Percentiles rank a stretch among this genome's conserved stretches.
These are phyloP conservation scores for Alcedo quadribrachys DNA, from an alignment of 2,797 vertebrate genomes.

Conservation along the genomic window DNA sequence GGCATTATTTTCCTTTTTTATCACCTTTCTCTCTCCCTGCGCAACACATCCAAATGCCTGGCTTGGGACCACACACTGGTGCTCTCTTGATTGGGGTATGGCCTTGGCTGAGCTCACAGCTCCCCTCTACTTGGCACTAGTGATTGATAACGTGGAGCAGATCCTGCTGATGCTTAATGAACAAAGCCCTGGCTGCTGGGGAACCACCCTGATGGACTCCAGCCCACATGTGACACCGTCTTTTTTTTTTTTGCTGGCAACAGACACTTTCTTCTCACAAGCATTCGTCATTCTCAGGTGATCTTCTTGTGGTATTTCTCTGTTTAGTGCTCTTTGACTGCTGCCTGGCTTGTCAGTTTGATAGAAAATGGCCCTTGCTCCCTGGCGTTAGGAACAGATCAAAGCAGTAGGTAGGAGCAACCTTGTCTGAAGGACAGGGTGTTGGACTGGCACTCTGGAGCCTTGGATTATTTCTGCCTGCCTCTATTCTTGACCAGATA, in stretches of 20 bases:
- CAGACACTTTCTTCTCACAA: background rate
- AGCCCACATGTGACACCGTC: background rate
- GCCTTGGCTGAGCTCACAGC: background rate
- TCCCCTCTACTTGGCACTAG: background rate
- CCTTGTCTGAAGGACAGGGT: constrained; percentile 15
- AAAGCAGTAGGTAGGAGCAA: background rate
- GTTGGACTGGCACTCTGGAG: constrained; percentile 18
- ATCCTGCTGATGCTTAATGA: background rate
- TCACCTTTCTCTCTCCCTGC: background rate
- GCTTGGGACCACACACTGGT: background rate
- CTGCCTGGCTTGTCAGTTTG: background rate
- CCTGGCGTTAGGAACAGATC: background rate
- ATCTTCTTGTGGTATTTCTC: background rate
- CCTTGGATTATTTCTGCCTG: constrained; percentile 20
- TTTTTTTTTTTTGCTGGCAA: background rate
- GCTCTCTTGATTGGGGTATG: background rate
- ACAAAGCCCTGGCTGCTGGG: background rate
- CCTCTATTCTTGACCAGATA: constrained; percentile 55
- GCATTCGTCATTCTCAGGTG: background rate
- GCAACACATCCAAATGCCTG: background rate
- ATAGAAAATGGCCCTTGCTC: constrained; percentile 18
- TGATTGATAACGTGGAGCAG: background rate
- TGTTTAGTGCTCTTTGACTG: background rate
- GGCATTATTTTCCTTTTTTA: background rate
- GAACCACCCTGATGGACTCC: background rate